Evolutionary conservation across 2,797 vertebrate species (phyloP), one percentile per base, ranked within the genome.

Genomic region (Rhinella marina): DNA sequence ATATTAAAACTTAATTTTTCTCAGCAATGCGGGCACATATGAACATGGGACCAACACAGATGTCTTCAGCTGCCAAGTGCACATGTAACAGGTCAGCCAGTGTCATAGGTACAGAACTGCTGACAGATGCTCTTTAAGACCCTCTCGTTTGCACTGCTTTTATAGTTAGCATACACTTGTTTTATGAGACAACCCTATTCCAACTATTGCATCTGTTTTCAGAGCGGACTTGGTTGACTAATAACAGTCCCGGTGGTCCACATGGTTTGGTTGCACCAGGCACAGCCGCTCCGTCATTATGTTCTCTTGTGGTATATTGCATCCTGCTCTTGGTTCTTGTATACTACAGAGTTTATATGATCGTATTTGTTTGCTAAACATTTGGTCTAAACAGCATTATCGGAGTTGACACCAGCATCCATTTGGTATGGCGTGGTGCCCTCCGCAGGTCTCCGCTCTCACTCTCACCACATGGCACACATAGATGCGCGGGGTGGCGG

Each of bases 401-500:
- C 27, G 14, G 12, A 73, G 56, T 73, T 73, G 19, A 73, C 68
- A n/a, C 54, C 66, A 32, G 41, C 52, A 73, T 73, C 66, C n/a
- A 50, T 83, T 68, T 23, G 12, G 19, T 41, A 23, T 56, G n/a
- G n/a, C 21, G 16, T 57, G 27, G 64, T 59, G 52, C 64, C 29
- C 62, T 7, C 23, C 82, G 41, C 82, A 50, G 70, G 70, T 61
- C n/a, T 62, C 56, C 19, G 21, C 62, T 76, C 59, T 17, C 56
- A 48, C 82, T 84, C 82, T 84, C 21, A n/a, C 27, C 84, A 79
- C 62, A 86, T 79, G 76, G 41, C 76, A 52, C 64, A 29, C 10
- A 32, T 10, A 21, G 8, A 7, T 29, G 84, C 10, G 6, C 61
- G 29, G 52, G 50, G 70, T 23, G 9, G 57, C 11, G 41, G 2